phyloP scores from a whole-genome alignment of 2,113 vertebrate genomes.

The Cinclus cinclus region DNA sequence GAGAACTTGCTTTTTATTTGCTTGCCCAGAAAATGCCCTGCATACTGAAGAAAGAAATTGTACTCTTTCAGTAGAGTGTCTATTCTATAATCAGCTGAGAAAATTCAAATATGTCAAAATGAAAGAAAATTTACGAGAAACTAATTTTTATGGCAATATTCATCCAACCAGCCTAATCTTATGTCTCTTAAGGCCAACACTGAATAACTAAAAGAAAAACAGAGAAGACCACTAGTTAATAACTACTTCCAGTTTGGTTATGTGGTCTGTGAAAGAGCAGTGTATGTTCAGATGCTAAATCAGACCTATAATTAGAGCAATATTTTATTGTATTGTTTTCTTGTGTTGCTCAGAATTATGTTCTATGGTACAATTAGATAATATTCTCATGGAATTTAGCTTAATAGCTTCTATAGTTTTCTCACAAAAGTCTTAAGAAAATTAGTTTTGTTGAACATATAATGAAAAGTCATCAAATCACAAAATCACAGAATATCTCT shows the following conservation, averaged over 20 bases:
- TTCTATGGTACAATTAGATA: background rate
- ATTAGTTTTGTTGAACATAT: fast-evolving
- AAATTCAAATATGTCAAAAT: background rate
- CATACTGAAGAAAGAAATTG: background rate
- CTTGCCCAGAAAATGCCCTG: background rate
- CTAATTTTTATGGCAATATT: background rate
- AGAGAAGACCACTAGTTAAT: background rate
- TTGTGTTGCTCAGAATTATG: background rate
- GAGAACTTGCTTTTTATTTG: background rate
- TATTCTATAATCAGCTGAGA: background rate
- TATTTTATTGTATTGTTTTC: background rate
- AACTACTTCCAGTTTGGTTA: background rate
- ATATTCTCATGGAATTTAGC: background rate
- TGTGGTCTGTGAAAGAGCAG: background rate
- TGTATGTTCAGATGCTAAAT: background rate
- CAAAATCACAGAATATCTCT: background rate
- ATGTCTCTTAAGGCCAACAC: background rate
- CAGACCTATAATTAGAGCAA: background rate
- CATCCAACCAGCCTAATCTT: background rate
- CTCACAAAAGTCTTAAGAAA: background rate
- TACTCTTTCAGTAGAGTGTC: background rate
- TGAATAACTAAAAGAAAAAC: background rate
- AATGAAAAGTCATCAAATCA: background rate
- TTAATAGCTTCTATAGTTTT: background rate
- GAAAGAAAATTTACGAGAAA: background rate